Conservation (phyloP, 2,113 vertebrate genomes). For the Trogon surrucura region DNA sequence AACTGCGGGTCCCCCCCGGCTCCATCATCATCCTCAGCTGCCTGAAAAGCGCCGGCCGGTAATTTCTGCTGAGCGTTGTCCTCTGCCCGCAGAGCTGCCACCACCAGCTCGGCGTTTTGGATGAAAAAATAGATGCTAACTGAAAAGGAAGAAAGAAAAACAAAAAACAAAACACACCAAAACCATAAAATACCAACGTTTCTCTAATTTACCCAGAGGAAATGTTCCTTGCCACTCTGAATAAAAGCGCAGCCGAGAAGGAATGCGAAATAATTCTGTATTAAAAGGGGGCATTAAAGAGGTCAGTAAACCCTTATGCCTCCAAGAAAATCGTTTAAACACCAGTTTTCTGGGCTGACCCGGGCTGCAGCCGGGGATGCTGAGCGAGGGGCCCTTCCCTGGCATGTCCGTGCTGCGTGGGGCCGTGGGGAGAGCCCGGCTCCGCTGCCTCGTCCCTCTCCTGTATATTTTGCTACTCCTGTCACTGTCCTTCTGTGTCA, state of each 20-base stretch:
- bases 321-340: slow-evolving; percentile 63
- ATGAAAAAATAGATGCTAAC: slow-evolving; percentile 57
- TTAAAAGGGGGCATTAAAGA: slow-evolving; percentile 69
- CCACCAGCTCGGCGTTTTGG: neutral
- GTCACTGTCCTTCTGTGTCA: slow-evolving; percentile 49
- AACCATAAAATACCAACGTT: neutral
- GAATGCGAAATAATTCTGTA: slow-evolving; percentile 62
- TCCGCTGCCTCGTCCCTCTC: neutral
- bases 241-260: slow-evolving; percentile 58
- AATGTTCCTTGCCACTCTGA: slow-evolving; percentile 65
- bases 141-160: slow-evolving; percentile 37
- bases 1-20: fast-evolving
- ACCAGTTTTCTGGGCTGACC: slow-evolving; percentile 55
- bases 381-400: neutral
- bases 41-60: fast-evolving
- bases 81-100: slow-evolving; percentile 41
- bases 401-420: fast-evolving
- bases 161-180: neutral
- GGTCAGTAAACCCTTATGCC: slow-evolving; percentile 65
- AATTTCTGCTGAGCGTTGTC: slow-evolving; percentile 8
- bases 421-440: neutral
- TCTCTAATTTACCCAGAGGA: slow-evolving; percentile 69
- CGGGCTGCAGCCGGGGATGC: neutral
- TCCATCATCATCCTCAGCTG: neutral
- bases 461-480: neutral